These are phyloP conservation scores for Hemiscyllium ocellatum DNA, from an alignment of 2,113 vertebrate genomes.

Conservation along the genomic window DNA sequence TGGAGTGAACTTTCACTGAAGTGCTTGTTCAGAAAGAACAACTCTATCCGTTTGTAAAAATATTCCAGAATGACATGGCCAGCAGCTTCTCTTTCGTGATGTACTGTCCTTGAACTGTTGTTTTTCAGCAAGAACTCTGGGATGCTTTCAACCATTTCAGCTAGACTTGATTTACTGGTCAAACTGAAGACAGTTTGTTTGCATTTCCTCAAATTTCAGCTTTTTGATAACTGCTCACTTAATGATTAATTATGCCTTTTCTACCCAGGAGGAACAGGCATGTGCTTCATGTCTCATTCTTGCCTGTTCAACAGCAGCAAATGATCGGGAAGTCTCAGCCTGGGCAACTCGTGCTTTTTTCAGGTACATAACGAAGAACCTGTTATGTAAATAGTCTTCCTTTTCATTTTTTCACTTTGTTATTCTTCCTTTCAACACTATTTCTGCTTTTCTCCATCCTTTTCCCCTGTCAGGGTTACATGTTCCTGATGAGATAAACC, in stretches of 20 bases:
- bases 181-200: background rate
- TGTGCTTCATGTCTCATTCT: conserved; percentile 89
- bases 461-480: no score
- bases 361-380: conserved; percentile 59
- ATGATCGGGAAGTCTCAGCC: conserved; percentile 78
- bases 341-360: conserved; percentile 94
- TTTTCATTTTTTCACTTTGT: background rate
- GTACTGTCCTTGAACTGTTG: background rate
- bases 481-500: no score
- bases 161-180: background rate
- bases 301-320: conserved; percentile 79
- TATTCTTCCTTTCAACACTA: no score
- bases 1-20: no score
- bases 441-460: background rate
- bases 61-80: no score
- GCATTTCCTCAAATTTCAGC: background rate
- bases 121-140: background rate
- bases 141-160: background rate
- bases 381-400: background rate
- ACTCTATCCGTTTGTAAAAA: no score
- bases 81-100: background rate
- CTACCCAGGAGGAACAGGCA: conserved; percentile 79
- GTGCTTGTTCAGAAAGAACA: no score
- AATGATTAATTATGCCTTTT: conserved; percentile 14
- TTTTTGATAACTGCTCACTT: background rate